These are phyloP conservation scores for Kradibia gibbosae DNA, from an alignment of 1,140 invertebrate species.

Conservation along the genomic window DNA sequence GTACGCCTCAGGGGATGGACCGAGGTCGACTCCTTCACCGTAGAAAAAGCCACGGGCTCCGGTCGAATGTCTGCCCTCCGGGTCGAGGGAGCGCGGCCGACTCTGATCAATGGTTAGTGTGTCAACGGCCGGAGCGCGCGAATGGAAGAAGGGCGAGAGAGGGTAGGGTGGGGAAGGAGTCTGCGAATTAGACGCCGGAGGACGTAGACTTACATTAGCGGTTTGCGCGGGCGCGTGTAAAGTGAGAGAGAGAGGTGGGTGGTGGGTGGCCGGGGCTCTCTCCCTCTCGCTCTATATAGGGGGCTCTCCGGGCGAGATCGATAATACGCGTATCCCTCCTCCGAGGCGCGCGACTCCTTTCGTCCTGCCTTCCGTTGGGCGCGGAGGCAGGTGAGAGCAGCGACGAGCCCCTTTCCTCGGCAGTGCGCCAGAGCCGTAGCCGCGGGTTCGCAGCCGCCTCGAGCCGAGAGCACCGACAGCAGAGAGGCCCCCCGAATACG, in stretches of 20 bases:
- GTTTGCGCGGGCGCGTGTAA: background rate
- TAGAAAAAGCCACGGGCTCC: too few relatives aligned
- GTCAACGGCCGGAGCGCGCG: background rate
- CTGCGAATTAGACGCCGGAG: background rate
- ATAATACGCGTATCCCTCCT: slow-evolving; percentile 65
- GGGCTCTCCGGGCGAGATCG: slow-evolving; percentile 67
- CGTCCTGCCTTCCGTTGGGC: slow-evolving; percentile 8
- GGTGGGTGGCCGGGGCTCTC: slow-evolving; percentile 6
- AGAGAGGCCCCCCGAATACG: background rate
- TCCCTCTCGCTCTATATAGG: slow-evolving; percentile 40
- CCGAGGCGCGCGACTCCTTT: slow-evolving; percentile 5
- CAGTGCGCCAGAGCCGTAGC: background rate
- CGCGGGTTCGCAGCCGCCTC: too few relatives aligned
- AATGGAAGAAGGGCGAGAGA: slow-evolving; percentile 52
- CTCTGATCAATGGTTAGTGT: too few relatives aligned
- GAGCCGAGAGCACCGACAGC: too few relatives aligned
- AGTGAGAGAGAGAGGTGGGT: slow-evolving; percentile 22
- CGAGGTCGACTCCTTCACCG: too few relatives aligned
- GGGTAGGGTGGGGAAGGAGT: background rate
- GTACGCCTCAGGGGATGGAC: too few relatives aligned
- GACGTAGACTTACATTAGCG: too few relatives aligned
- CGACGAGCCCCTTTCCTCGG: too few relatives aligned
- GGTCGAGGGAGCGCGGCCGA: too few relatives aligned
- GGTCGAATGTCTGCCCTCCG: too few relatives aligned
- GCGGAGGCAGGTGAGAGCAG: background rate